Conservation (phyloP, 1,140 invertebrate species). For the Aphaenogaster rudis region DNA sequence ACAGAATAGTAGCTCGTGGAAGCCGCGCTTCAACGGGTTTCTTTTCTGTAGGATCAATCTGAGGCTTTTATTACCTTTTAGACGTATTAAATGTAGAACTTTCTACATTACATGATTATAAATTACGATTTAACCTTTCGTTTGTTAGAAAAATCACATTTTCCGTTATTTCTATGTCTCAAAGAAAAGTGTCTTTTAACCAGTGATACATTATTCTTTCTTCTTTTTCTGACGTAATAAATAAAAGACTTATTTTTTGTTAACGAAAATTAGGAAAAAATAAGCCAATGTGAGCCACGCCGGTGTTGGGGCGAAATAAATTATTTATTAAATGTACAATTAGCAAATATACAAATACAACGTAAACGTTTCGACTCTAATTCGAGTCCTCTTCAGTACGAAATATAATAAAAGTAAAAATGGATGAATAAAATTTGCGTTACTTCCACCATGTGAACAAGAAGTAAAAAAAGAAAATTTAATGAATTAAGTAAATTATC, state of each 20-base stretch:
- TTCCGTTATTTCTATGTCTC: background rate
- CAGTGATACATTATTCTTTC: background rate
- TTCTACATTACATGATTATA: background rate
- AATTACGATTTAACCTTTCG: constrained; percentile 4
- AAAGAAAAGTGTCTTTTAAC: background rate
- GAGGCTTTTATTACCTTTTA: constrained; percentile 4
- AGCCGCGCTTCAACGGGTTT: background rate
- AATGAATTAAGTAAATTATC: too few relatives aligned
- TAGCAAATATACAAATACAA: too few relatives aligned
- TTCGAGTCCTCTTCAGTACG: too few relatives aligned
- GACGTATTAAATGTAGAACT: constrained; percentile 7
- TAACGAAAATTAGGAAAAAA: too few relatives aligned
- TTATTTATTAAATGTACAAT: too few relatives aligned
- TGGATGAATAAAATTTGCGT: too few relatives aligned
- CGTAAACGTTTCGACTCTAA: too few relatives aligned
- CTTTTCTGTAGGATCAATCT: constrained; percentile 12
- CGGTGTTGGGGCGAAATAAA: too few relatives aligned
- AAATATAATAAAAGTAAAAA: too few relatives aligned
- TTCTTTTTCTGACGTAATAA: background rate
- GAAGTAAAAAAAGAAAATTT: too few relatives aligned
- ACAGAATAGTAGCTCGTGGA: constrained; percentile 34
- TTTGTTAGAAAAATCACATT: background rate
- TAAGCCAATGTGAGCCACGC: too few relatives aligned
- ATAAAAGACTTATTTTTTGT: background rate
- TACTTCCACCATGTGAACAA: too few relatives aligned